Percentiles rank a stretch among this genome's conserved stretches.
Conservation (phyloP, 1,140 invertebrate species). For the Sminthurides bifidus region DNA sequence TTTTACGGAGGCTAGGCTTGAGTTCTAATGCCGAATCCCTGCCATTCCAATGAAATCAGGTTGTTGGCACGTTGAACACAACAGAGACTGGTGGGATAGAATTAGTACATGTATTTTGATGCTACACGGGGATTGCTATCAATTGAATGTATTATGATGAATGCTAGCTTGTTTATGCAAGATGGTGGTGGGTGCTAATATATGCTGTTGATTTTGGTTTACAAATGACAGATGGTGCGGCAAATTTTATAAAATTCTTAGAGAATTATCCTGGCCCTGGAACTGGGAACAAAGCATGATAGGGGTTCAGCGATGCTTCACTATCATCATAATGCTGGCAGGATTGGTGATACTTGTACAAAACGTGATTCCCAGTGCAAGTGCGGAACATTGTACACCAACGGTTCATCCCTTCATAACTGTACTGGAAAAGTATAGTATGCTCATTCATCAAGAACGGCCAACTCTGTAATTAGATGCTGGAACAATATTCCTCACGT, state of each 20-base stretch:
- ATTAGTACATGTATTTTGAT: neutral
- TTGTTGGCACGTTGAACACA: too few relatives aligned
- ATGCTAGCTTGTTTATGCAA: neutral
- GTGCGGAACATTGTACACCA: constrained; percentile 11
- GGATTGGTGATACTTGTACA: constrained; percentile 22
- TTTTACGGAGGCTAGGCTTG: too few relatives aligned
- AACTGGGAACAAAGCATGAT: constrained; percentile 27
- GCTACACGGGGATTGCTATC: neutral
- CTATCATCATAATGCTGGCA: constrained; percentile 27
- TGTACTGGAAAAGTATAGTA: constrained; percentile 7
- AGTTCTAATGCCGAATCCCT: too few relatives aligned
- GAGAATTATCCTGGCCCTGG: constrained; percentile 31
- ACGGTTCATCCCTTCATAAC: neutral
- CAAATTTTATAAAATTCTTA: constrained; percentile 17
- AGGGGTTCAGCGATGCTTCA: constrained; percentile 28
- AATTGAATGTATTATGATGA: neutral
- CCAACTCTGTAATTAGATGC: constrained; percentile 7
- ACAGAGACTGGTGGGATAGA: too few relatives aligned
- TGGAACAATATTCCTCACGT: too few relatives aligned
- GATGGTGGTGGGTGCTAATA: neutral
- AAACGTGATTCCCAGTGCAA: constrained; percentile 24
- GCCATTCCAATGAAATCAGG: too few relatives aligned
- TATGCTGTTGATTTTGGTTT: neutral
- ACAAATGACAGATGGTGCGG: neutral
- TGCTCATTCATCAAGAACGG: constrained; percentile 12